phyloP scores from a whole-genome alignment of 2,797 vertebrate genomes.

The Mormyrops boulengeri region DNA sequence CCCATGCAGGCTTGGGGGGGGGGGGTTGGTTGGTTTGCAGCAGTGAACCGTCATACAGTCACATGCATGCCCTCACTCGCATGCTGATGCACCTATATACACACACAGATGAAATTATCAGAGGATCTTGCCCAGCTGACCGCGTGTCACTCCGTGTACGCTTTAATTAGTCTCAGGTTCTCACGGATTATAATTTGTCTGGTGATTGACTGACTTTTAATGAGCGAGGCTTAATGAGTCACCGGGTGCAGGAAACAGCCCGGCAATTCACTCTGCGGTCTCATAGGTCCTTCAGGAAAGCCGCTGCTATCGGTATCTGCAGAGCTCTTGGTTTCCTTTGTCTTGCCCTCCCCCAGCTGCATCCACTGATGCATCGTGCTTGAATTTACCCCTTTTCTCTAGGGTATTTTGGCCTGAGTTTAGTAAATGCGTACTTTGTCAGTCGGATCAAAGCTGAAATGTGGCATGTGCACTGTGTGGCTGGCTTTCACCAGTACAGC shows the following conservation, averaged over 20 bases:
- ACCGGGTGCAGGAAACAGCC: not conserved
- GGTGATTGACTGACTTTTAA: constrained; percentile 18
- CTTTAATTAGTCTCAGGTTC: constrained; percentile 14
- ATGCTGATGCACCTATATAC: not conserved
- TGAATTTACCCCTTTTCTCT: not conserved
- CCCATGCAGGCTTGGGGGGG: not conserved
- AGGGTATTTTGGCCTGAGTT: not conserved
- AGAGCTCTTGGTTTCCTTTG: not conserved
- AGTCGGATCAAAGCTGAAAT: not conserved
- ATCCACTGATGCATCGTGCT: not conserved
- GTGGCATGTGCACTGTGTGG: not conserved
- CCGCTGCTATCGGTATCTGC: not conserved
- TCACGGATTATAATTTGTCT: not conserved
- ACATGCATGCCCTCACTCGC: not conserved
- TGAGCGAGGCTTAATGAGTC: constrained; percentile 13
- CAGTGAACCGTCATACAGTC: not conserved
- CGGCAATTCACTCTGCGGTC: not conserved
- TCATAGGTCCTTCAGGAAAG: not conserved
- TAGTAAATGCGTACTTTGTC: not conserved
- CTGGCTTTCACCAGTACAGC: not conserved
- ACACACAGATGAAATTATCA: not conserved
- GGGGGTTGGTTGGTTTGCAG: not conserved
- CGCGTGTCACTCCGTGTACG: not conserved
- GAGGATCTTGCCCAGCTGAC: not conserved
- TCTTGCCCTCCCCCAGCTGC: not conserved